These are phyloP conservation scores for Ornithorhynchus anatinus DNA, from an alignment of 2,113 vertebrate species.

Conservation along the genomic window DNA sequence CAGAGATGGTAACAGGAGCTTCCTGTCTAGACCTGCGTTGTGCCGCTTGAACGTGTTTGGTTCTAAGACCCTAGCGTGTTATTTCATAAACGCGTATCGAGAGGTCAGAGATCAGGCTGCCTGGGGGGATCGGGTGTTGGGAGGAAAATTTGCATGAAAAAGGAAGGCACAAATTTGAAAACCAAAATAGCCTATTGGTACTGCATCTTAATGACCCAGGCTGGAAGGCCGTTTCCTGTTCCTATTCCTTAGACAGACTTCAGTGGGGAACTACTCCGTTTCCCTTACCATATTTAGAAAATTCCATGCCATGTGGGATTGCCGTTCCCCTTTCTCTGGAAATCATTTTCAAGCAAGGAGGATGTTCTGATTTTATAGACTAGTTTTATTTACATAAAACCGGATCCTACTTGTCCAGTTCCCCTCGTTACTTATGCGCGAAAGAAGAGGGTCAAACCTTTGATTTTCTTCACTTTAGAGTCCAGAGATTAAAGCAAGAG, in stretches of 20 bases:
- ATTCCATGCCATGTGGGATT: neutral
- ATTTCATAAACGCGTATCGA: neutral
- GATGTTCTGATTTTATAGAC: neutral
- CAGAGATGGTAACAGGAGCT: no score
- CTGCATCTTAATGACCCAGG: neutral
- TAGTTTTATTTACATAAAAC: rapidly evolving
- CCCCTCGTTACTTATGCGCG: neutral
- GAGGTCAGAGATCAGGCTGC: neutral
- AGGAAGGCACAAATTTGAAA: neutral
- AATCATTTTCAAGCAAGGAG: neutral
- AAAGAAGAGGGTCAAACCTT: neutral
- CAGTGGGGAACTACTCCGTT: neutral
- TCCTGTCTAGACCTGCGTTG: no score
- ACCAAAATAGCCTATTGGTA: rapidly evolving
- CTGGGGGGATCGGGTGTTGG: neutral
- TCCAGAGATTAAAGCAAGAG: neutral
- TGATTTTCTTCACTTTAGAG: neutral
- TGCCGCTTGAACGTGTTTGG: no score
- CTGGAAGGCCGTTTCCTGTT: neutral
- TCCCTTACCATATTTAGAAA: neutral
- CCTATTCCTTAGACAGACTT: neutral
- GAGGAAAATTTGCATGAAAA: neutral
- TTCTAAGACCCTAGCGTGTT: neutral
- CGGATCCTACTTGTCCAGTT: neutral
- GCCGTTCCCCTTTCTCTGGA: neutral